Conservation (phyloP, 1,140 invertebrate species). For the Orius laevigatus region DNA sequence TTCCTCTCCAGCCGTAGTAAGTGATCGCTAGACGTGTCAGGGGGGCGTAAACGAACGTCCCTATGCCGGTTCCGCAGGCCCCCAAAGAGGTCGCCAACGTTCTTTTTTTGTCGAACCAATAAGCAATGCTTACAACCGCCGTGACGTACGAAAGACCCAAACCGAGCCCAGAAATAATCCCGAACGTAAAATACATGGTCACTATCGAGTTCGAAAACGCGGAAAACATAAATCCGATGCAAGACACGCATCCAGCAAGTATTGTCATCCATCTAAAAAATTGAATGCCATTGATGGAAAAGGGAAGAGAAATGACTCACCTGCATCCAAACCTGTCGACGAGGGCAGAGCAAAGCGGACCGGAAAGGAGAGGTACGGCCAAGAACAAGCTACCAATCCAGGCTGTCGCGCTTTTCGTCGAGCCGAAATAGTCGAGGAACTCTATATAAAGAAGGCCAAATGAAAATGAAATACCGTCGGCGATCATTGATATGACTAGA, state of each 20-base stretch:
- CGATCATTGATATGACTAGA: constrained; percentile 75
- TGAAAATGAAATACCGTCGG: constrained; percentile 87
- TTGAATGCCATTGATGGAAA: background rate
- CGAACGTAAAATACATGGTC: constrained; percentile 71
- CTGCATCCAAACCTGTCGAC: constrained; percentile 79
- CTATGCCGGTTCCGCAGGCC: constrained; percentile 74
- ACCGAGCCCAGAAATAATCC: constrained; percentile 68
- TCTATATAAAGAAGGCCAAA: constrained; percentile 80
- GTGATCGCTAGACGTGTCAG: constrained; percentile 56
- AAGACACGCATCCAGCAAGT: constrained; percentile 39
- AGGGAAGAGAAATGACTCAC: constrained; percentile 20
- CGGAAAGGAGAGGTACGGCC: constrained; percentile 70
- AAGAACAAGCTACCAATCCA: constrained; percentile 80
- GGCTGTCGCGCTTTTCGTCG: constrained; percentile 64
- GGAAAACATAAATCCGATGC: constrained; percentile 63
- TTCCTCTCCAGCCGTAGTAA: constrained; percentile 74
- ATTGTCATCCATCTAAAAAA: constrained; percentile 18
- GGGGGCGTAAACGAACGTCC: constrained; percentile 73
- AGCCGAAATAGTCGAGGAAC: constrained; percentile 68
- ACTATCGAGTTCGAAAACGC: constrained; percentile 52
- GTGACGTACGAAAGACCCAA: constrained; percentile 77
- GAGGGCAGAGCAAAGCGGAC: constrained; percentile 69
- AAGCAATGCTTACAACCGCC: constrained; percentile 81
- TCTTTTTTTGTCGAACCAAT: constrained; percentile 88
- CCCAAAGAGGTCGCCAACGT: constrained; percentile 84